These are phyloP conservation scores for Philereme vetulata DNA, from an alignment of 2,888 invertebrate genomes.

Conservation along the genomic window DNA sequence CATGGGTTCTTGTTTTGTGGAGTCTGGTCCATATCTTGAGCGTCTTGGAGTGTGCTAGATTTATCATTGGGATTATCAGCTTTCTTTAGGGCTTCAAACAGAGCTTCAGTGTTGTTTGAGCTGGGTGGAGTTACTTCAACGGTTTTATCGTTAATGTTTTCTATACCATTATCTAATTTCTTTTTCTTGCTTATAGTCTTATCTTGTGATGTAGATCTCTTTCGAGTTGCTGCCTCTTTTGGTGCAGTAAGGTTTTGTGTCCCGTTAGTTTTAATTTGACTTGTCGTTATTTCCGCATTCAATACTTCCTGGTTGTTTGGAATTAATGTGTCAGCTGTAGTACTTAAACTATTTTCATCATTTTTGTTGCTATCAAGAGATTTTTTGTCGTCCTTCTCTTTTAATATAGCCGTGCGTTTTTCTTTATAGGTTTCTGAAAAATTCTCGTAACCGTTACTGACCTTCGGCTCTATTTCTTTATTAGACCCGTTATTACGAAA, in stretches of 20 bases:
- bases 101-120: conserved; percentile 30
- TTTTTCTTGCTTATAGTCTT: conserved; percentile 21
- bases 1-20: conserved; percentile 54
- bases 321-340: conserved; percentile 58
- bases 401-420: neutral
- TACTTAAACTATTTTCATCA: conserved; percentile 46
- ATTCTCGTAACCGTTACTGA: conserved; percentile 20
- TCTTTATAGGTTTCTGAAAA: conserved; percentile 8
- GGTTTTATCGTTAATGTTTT: conserved; percentile 8
- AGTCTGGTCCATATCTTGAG: conserved; percentile 6
- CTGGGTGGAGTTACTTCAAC: conserved; percentile 28
- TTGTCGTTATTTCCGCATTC: conserved; percentile 29
- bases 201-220: conserved; percentile 30
- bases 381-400: neutral
- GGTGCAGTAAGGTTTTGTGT: conserved; percentile 16
- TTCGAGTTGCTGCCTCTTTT: conserved; percentile 18
- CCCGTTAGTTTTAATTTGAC: conserved; percentile 28
- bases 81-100: conserved; percentile 19
- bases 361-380: conserved; percentile 7
- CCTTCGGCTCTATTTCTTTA: conserved; percentile 4
- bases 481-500: neutral
- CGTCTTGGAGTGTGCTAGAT: conserved; percentile 1
- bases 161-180: conserved; percentile 23
- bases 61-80: conserved; percentile 3
- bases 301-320: conserved; percentile 75